Evolutionary conservation across 2,113 vertebrate genomes (phyloP).

Genomic region (Mirza zaza): DNA sequence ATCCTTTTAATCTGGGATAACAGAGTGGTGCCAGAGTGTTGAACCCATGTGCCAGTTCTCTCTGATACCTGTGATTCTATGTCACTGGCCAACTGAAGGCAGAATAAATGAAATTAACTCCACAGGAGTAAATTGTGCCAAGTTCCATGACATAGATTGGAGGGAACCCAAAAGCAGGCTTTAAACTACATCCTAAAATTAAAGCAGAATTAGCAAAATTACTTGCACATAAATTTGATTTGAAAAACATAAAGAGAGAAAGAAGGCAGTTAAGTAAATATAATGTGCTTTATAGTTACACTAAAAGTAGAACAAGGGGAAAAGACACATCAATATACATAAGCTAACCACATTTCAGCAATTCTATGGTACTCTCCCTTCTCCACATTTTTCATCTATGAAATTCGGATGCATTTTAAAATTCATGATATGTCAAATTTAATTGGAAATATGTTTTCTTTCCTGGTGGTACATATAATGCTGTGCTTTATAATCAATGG

Average conservation of each 20-base stretch:
- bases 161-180: not conserved
- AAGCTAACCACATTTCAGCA: not conserved
- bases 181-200: slow-evolving; percentile 12
- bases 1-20: slow-evolving; percentile 45
- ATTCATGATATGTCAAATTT: not conserved
- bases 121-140: not conserved
- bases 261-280: not conserved
- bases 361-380: not conserved
- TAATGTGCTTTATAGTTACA: not conserved
- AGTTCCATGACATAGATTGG: not conserved
- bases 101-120: slow-evolving; percentile 55
- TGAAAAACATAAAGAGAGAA: not conserved
- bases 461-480: not conserved
- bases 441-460: slow-evolving; percentile 25
- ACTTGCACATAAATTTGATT: not conserved
- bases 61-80: not conserved
- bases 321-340: not conserved
- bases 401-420: not conserved
- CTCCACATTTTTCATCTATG: not conserved
- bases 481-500: not conserved
- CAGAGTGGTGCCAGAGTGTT: not conserved
- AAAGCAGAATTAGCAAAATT: slow-evolving; percentile 26
- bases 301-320: not conserved
- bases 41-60: not conserved
- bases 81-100: slow-evolving; percentile 27